phyloP scores from a whole-genome alignment of 64 coral and sea anemone species.

The Montipora foliosa region DNA sequence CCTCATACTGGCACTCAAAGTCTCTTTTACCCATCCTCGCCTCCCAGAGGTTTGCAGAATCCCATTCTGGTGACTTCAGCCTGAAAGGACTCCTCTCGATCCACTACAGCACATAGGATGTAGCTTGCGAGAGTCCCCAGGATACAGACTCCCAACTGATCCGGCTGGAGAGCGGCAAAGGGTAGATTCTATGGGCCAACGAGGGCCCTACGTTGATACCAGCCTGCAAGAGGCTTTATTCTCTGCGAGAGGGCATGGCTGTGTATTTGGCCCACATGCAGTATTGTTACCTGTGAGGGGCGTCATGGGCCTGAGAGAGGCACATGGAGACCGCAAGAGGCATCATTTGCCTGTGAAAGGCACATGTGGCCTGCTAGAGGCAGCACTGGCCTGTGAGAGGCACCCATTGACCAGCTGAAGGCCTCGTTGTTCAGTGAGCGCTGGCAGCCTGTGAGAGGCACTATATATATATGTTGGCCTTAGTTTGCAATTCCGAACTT shows the following conservation, averaged over 20 bases:
- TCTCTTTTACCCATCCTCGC: not conserved
- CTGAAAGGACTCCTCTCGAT: not conserved
- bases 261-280: not conserved
- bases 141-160: not conserved
- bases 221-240: too few relatives aligned
- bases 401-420: not conserved
- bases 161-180: not conserved
- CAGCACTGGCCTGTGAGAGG: conserved; percentile 4
- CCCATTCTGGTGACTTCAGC: not conserved
- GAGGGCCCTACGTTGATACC: not conserved
- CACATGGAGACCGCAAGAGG: not conserved
- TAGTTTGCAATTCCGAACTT: not conserved
- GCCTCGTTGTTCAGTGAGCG: not conserved
- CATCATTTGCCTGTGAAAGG: not conserved
- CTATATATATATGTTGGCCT: not conserved
- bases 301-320: not conserved
- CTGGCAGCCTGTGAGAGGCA: not conserved
- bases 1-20: too few relatives aligned
- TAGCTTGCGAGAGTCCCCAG: not conserved
- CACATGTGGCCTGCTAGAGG: not conserved
- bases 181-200: not conserved
- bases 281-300: not conserved
- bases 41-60: not conserved
- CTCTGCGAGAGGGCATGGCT: not conserved
- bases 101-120: conserved; percentile 9